These are phyloP conservation scores for Lepidocyrtinus sp. DNA, from an alignment of 2,888 invertebrate genomes.

Conservation along the genomic window DNA sequence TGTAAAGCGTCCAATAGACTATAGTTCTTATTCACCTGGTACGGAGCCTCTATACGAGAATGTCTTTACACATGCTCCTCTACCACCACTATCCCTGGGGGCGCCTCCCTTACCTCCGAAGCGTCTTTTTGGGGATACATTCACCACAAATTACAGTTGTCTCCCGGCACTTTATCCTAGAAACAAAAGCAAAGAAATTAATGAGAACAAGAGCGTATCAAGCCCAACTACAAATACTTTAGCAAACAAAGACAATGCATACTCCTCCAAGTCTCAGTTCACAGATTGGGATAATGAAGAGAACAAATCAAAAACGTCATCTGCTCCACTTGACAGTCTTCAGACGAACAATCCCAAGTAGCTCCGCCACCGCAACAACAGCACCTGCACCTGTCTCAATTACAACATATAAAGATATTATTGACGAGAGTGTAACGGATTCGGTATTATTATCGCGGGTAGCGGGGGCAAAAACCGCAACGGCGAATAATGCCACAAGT, in stretches of 20 bases:
- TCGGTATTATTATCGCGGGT: neutral
- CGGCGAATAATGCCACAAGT: slow-evolving; percentile 6
- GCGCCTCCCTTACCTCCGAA: slow-evolving; percentile 55
- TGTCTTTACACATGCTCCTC: slow-evolving; percentile 39
- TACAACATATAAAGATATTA: slow-evolving; percentile 21
- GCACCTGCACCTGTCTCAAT: slow-evolving; percentile 7
- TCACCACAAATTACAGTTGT: slow-evolving; percentile 57
- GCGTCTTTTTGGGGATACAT: slow-evolving; percentile 54
- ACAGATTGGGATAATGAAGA: neutral
- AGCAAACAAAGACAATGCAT: neutral
- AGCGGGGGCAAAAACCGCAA: slow-evolving; percentile 5
- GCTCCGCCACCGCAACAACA: neutral
- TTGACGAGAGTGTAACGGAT: slow-evolving; percentile 26
- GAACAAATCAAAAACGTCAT: neutral
- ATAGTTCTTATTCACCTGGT: slow-evolving; percentile 38
- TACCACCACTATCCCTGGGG: slow-evolving; percentile 48
- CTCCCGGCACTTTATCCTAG: slow-evolving; percentile 36
- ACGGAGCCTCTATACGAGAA: slow-evolving; percentile 48
- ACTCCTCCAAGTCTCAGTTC: neutral
- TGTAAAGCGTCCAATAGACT: slow-evolving; percentile 17
- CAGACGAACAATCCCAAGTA: no score
- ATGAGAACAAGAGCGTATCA: slow-evolving; percentile 12
- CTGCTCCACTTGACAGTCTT: neutral
- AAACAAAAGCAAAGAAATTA: slow-evolving; percentile 26
- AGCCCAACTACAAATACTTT: neutral